Percentiles rank a stretch among this genome's conserved stretches.
Conservation (phyloP, 2,113 vertebrate genomes). For the Scomber japonicus region DNA sequence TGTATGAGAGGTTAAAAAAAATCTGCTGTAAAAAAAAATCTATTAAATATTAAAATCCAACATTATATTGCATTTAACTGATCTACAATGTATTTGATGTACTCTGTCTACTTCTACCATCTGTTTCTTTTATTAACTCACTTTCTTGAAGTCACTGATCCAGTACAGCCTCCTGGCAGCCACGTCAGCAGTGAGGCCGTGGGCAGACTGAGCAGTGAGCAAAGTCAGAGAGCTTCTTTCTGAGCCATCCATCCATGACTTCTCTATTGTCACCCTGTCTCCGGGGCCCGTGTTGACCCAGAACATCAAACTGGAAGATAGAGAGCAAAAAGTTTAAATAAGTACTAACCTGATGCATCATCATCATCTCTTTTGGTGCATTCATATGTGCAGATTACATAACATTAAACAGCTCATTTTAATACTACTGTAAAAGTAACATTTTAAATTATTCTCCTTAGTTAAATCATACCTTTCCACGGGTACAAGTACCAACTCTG, state of each 20-base stretch:
- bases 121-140: constrained; percentile 43
- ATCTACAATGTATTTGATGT: no score
- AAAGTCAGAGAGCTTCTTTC: constrained; percentile 79
- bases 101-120: not conserved
- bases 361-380: not conserved
- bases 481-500: constrained; percentile 88
- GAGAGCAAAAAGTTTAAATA: not conserved
- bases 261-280: constrained; percentile 84
- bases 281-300: constrained; percentile 88
- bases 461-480: constrained; percentile 82
- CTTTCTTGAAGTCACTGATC: constrained; percentile 91
- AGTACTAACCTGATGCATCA: not conserved
- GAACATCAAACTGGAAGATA: constrained; percentile 85
- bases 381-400: not conserved
- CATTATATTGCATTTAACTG: no score
- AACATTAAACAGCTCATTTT: not conserved
- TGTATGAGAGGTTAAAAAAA: no score
- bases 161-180: constrained; percentile 89
- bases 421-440: not conserved
- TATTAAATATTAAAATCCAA: no score
- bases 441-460: no score
- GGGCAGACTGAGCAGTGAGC: constrained; percentile 86
- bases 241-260: constrained; percentile 91
- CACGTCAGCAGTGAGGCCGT: constrained; percentile 87
- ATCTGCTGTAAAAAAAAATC: no score